Base-by-base conservation (phyloP, 2,888 invertebrate genomes). In the Schizotus pectinicornis region DNA sequence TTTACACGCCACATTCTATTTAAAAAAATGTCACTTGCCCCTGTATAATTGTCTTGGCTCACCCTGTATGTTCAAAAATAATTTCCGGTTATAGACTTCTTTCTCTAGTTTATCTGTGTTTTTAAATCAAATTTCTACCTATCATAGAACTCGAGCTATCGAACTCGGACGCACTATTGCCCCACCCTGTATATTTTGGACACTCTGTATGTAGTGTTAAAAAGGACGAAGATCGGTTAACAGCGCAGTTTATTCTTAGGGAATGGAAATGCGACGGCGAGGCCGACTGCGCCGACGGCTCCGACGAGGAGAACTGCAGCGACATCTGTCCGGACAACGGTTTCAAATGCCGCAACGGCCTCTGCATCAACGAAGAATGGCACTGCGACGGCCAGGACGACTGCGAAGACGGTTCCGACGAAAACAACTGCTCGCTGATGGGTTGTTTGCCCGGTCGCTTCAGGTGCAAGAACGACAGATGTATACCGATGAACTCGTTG, bases 231-330 rank as follows among this genome's bases (percentile, higher is more conserved):
- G 0, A 13, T 43, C n/a, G 46, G 34, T 3, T 38, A 7, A n/a
- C n/a, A n/a, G n/a, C n/a, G n/a, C n/a, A n/a, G n/a, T n/a, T n/a
- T n/a, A n/a, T 7, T 2, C 31, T 9, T 36, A 67, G 66, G 14
- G 59, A 67, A 6, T 70, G 70, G 70, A 64, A 62, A 48, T 70
- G 68, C 42, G 70, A 70, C 47, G 68, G 68, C 7, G 70, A 70
- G 55, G 79, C 81, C 56, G 92, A 94, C 79, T 94, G 94, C 77
- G 82, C 85, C 2, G 94, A 94, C 79, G 90, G 89, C 1, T 88
- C 89, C 0, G 94, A 94, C 80, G 94, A 95, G 81, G 81, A 83
- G 64, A 86, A 84, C 71, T 94, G 94, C 73, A 82, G 84, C 71
- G 83, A 81, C 76, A 71, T 82, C 62, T 79, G 87, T 78, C 71